Conservation (phyloP, 1,140 invertebrate species). For the Meloidogyne hapla region DNA sequence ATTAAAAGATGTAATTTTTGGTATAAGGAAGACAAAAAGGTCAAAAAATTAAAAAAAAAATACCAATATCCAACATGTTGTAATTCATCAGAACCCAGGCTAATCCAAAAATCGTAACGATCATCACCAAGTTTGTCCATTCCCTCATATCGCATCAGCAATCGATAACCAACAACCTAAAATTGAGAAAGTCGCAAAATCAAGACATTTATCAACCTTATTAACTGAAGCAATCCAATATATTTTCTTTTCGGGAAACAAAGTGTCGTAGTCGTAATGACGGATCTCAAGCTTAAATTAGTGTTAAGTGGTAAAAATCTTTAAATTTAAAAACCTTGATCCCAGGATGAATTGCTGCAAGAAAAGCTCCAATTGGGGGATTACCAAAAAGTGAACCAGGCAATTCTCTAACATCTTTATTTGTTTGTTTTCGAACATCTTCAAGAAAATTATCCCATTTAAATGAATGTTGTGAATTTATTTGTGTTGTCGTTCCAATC, state of each 20-base stretch:
- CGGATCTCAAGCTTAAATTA: conserved; percentile 35
- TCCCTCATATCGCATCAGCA: conserved; percentile 35
- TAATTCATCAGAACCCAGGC: conserved; percentile 42
- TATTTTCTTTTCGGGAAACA: conserved; percentile 27
- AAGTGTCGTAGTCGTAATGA: conserved; percentile 29
- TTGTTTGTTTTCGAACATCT: background rate
- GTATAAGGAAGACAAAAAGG: too few species aligned
- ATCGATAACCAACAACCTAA: conserved; percentile 38
- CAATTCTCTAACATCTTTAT: conserved; percentile 1
- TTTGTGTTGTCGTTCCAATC: background rate
- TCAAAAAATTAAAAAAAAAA: too few species aligned
- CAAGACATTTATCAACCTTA: conserved; percentile 20
- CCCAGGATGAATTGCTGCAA: conserved; percentile 21
- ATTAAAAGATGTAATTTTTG: too few species aligned
- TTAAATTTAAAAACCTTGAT: conserved; percentile 8
- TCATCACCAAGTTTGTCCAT: conserved; percentile 29
- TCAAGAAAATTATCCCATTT: conserved; percentile 18
- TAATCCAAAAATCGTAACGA: conserved; percentile 40
- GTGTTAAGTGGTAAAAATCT: background rate
- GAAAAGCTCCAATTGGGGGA: conserved; percentile 24
- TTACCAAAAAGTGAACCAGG: conserved; percentile 17
- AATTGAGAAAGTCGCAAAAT: background rate
- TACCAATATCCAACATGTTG: conserved; percentile 30
- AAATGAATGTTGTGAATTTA: background rate
- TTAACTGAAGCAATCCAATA: conserved; percentile 33